phyloP scores from a whole-genome alignment of 2,888 invertebrate genomes.

The Pachydiplax longipennis region DNA sequence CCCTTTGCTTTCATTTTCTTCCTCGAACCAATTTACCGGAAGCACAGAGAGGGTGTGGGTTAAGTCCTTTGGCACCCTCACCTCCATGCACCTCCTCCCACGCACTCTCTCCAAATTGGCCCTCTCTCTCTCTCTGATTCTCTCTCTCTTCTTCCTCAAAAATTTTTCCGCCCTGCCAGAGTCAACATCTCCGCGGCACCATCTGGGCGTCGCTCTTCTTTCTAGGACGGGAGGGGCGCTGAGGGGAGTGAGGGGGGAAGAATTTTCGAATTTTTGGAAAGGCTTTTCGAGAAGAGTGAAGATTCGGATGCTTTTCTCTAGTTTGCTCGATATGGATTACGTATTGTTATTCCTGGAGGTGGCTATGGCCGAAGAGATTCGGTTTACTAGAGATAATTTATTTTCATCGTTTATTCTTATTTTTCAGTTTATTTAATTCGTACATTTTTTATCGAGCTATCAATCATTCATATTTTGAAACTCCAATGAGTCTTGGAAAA shows the following conservation, averaged over 20 bases:
- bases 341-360: too few relatives aligned
- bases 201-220: not conserved
- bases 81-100: not conserved
- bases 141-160: not conserved
- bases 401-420: too few relatives aligned
- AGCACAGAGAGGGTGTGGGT: not conserved
- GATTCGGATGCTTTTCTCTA: too few relatives aligned
- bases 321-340: too few relatives aligned
- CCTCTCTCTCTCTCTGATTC: not conserved
- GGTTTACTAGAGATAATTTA: too few relatives aligned
- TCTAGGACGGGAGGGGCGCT: not conserved
- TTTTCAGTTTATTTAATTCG: too few relatives aligned
- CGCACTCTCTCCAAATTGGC: not conserved
- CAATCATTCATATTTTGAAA: too few relatives aligned
- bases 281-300: too few relatives aligned
- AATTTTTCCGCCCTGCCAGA: not conserved
- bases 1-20: constrained; percentile 15
- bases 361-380: too few relatives aligned
- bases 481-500: too few relatives aligned
- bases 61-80: constrained; percentile 12
- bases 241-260: not conserved
- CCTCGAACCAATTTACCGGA: constrained; percentile 32
- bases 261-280: not conserved
- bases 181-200: not conserved
- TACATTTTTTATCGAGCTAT: too few relatives aligned